Evolutionary conservation across 2,888 invertebrate genomes (phyloP).

Genomic region (Volucella inanis): DNA sequence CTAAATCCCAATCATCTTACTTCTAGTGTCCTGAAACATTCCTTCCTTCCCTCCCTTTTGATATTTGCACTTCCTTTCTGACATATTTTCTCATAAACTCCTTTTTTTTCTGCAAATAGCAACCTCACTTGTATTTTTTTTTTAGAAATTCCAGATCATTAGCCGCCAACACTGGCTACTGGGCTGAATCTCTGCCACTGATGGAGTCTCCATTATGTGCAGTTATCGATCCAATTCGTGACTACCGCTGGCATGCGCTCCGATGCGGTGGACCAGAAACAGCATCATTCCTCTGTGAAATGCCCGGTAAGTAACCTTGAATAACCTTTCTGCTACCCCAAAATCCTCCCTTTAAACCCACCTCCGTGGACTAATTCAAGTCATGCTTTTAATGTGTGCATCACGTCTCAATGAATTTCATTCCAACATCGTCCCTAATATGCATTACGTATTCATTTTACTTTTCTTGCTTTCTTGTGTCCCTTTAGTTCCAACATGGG

Average conservation of each 20-base stretch:
- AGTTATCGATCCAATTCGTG: constrained; percentile 89
- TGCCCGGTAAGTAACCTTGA: constrained; percentile 86
- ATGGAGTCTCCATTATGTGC: constrained; percentile 88
- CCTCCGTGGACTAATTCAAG: constrained; percentile 15
- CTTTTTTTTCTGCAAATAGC: too few relatives aligned
- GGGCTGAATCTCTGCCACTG: constrained; percentile 87
- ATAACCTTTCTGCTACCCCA: too few relatives aligned
- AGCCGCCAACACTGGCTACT: constrained; percentile 85
- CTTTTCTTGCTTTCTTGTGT: constrained; percentile 8
- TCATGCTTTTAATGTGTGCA: constrained; percentile 60
- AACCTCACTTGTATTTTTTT: too few relatives aligned
- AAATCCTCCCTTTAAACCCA: not conserved
- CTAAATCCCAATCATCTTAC: too few relatives aligned
- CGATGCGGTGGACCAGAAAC: constrained; percentile 90
- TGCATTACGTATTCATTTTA: constrained; percentile 67
- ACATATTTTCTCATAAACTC: too few relatives aligned
- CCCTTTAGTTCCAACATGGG: constrained; percentile 89
- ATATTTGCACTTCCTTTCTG: too few relatives aligned
- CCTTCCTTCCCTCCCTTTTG: too few relatives aligned
- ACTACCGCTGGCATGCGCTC: constrained; percentile 90
- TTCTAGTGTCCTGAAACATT: too few relatives aligned
- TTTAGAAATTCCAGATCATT: constrained; percentile 82
- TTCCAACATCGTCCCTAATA: constrained; percentile 61
- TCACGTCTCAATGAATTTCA: constrained; percentile 67
- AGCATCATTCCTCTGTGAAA: constrained; percentile 91